Evolutionary conservation across 2,113 vertebrate genomes (phyloP).

Genomic region (Grammomys dolichurus): DNA sequence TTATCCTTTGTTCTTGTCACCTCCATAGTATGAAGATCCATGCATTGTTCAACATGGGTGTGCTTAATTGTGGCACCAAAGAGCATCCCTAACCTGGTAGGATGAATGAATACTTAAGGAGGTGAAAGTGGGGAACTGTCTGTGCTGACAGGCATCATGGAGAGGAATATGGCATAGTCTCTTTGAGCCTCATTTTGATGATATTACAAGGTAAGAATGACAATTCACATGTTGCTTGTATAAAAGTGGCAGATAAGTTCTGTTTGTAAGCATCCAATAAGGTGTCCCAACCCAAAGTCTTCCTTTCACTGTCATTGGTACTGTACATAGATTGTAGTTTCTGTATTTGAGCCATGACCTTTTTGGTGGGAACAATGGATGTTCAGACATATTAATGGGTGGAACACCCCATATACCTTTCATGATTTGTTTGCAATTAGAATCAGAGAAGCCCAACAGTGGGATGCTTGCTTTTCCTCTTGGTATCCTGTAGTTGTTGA

Average conservation of each 20-base stretch:
- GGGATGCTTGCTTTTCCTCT: not conserved
- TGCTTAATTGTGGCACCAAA: not conserved
- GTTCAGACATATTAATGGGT: not conserved
- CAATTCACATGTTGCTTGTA: not conserved
- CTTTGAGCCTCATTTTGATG: not conserved
- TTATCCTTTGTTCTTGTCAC: not conserved
- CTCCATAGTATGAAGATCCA: not conserved
- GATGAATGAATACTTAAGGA: too few relatives aligned
- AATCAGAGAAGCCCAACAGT: not conserved
- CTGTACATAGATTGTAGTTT: not conserved
- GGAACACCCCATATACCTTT: not conserved
- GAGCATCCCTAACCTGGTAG: not conserved
- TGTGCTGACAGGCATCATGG: not conserved
- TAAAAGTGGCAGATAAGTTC: not conserved
- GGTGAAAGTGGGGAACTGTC: not conserved
- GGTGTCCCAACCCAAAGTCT: not conserved
- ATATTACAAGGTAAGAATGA: not conserved
- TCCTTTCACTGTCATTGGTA: not conserved
- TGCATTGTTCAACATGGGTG: not conserved
- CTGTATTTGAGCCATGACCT: not conserved
- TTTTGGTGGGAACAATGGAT: not conserved
- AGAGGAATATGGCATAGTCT: not conserved
- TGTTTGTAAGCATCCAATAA: constrained; percentile 16
- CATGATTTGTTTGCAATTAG: not conserved
- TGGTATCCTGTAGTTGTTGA: not conserved